These are phyloP conservation scores for Bolinopsis microptera DNA, from an alignment of 37 sponge, comb jelly and placozoan species.

Conservation along the genomic window DNA sequence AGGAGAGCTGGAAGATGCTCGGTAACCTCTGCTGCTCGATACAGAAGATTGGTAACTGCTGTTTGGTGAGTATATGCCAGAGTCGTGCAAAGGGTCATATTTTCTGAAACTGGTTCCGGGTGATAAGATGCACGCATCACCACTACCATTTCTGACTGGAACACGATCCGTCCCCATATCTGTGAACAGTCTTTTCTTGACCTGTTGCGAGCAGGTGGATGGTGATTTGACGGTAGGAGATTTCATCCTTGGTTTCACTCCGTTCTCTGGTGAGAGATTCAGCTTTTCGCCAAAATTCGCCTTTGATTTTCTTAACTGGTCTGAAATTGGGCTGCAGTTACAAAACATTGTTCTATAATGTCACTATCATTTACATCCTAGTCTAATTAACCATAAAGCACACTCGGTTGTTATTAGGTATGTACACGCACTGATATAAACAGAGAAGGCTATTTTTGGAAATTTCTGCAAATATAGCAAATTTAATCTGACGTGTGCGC, in stretches of 20 bases:
- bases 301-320: background rate
- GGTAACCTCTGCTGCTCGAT: background rate
- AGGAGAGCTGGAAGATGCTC: background rate
- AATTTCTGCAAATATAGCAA: background rate
- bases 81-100: background rate
- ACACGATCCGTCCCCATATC: background rate
- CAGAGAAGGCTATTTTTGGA: conserved; percentile 4
- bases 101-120: background rate
- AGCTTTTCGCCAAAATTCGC: background rate
- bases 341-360: no score
- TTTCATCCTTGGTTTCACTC: background rate
- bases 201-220: conserved; percentile 31
- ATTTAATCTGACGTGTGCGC: background rate
- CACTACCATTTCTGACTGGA: background rate
- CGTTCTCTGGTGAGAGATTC: background rate
- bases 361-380: background rate
- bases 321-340: background rate
- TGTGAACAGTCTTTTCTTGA: background rate
- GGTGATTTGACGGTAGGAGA: conserved; percentile 23
- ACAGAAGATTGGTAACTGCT: background rate
- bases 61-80: conserved; percentile 14
- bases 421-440: background rate
- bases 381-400: background rate
- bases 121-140: background rate
- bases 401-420: background rate